These are phyloP conservation scores for Zaprionus bogoriensis DNA, from an alignment of 2,888 invertebrate species.

Conservation along the genomic window DNA sequence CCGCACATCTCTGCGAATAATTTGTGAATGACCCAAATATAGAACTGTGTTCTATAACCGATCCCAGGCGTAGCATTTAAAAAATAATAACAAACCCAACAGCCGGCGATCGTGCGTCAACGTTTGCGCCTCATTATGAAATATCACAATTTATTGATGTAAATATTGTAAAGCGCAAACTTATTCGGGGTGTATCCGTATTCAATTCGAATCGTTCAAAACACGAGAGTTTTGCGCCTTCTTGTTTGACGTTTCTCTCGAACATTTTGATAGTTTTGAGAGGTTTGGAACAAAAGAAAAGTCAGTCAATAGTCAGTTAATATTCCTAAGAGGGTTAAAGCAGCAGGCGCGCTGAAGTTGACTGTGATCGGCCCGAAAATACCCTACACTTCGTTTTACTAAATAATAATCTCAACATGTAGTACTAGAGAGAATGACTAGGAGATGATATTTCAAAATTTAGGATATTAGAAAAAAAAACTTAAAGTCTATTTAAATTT, in stretches of 20 bases:
- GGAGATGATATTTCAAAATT: too few species aligned
- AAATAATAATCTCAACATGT: not conserved
- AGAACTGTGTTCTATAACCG: slow-evolving; percentile 14
- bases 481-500: not conserved
- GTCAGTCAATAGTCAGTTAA: slow-evolving; percentile 18
- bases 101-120: slow-evolving; percentile 31
- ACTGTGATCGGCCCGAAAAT: not conserved
- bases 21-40: slow-evolving; percentile 35
- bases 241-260: not conserved
- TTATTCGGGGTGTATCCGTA: not conserved
- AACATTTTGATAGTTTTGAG: not conserved
- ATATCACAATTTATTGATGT: slow-evolving; percentile 39
- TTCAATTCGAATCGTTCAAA: slow-evolving; percentile 5
- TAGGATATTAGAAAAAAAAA: too few species aligned
- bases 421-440: not conserved
- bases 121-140: slow-evolving; percentile 25
- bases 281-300: slow-evolving; percentile 6
- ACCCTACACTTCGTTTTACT: not conserved
- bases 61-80: slow-evolving; percentile 19
- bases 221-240: not conserved
- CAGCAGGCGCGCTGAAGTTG: not conserved
- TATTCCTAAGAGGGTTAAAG: not conserved
- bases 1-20: slow-evolving; percentile 29
- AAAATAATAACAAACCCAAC: slow-evolving; percentile 23
- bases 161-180: slow-evolving; percentile 7